Evolutionary conservation across 2,113 vertebrate genomes (phyloP).

Genomic region (Excalfactoria chinensis): DNA sequence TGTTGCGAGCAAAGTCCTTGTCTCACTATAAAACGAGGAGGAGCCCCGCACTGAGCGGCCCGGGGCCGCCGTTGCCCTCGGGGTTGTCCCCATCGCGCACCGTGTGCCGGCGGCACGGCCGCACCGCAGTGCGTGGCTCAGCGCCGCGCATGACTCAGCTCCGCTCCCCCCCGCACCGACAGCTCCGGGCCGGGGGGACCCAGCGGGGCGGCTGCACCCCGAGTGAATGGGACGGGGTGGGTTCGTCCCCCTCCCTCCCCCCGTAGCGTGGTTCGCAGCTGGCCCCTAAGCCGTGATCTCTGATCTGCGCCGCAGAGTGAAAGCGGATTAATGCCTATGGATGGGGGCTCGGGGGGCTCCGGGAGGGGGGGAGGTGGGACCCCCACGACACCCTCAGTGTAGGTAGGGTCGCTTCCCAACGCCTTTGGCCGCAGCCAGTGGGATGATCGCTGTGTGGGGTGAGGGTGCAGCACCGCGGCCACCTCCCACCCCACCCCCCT

Average conservation of each 20-base stretch:
- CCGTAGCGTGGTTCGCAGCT: background rate
- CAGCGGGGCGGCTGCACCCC: background rate
- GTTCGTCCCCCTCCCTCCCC: no score
- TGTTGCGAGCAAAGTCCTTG: background rate
- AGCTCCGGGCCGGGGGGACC: background rate
- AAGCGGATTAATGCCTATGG: conserved; percentile 21
- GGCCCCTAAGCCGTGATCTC: background rate
- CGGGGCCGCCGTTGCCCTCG: no score
- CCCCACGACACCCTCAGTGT: no score
- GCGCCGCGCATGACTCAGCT: conserved; percentile 56
- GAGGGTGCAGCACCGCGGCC: background rate
- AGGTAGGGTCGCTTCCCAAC: fast-evolving
- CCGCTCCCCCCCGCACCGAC: background rate
- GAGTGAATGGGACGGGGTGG: no score
- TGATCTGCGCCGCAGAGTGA: background rate
- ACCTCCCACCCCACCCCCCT: no score
- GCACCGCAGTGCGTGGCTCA: conserved; percentile 52
- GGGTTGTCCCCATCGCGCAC: no score
- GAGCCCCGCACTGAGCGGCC: no score
- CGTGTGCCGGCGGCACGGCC: background rate
- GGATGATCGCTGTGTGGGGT: fast-evolving
- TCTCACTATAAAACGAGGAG: background rate
- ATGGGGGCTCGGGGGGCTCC: no score
- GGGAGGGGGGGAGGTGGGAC: background rate
- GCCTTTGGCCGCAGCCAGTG: fast-evolving